A percentile compares a stretch with the other conserved stretches of the same genome.
Conservation (phyloP, 2,888 invertebrate species). For the Mythimna albipuncta region DNA sequence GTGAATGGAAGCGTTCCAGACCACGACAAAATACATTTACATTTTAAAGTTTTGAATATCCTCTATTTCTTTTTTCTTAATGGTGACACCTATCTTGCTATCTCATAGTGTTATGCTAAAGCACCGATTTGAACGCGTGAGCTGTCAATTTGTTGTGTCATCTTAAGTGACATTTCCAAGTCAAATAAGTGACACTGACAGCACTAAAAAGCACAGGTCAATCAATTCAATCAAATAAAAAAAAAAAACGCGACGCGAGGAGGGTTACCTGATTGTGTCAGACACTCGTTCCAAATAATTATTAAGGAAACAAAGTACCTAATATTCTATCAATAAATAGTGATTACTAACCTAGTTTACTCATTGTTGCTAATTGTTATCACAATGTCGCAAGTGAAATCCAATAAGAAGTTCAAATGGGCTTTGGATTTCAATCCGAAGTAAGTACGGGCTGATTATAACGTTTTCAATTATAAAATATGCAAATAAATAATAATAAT, state of each 20-base stretch:
- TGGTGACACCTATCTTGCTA: no score
- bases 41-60: no score
- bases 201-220: not conserved
- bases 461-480: not conserved
- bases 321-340: constrained; percentile 3
- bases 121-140: no score
- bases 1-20: no score
- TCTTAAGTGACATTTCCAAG: not conserved
- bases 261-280: not conserved
- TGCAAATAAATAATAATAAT: not conserved
- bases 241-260: no score
- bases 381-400: constrained; percentile 83
- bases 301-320: not conserved
- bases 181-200: not conserved
- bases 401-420: constrained; percentile 91
- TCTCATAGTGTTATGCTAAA: no score
- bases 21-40: no score
- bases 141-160: no score
- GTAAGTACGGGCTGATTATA: constrained; percentile 77
- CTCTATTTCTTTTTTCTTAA: no score
- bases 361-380: constrained; percentile 1
- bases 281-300: constrained; percentile 1
- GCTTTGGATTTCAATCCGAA: constrained; percentile 91
- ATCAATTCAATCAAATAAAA: not conserved
- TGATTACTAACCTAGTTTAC: constrained; percentile 4